These are phyloP conservation scores for Drosophila mojavensis DNA, from an alignment of 1,140 invertebrate genomes.

Conservation along the genomic window DNA sequence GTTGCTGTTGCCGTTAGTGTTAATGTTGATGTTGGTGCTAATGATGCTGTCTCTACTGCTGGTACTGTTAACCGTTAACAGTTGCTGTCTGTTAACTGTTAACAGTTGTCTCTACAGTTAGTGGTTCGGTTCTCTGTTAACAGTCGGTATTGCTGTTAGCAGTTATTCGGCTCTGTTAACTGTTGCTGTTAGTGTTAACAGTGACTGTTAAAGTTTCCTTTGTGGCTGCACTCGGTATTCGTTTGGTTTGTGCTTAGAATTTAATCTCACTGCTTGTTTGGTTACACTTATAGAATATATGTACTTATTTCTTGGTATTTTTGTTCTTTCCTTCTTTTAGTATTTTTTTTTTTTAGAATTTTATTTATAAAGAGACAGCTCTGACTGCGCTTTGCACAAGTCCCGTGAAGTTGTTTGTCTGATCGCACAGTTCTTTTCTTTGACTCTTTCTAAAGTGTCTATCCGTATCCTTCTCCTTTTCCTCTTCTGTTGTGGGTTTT, in stretches of 20 bases:
- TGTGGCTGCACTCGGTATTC: slow-evolving; percentile 23
- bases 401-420: slow-evolving; percentile 56
- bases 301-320: slow-evolving; percentile 40
- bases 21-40: slow-evolving; percentile 12
- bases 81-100: slow-evolving; percentile 1
- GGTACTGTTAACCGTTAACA: background rate
- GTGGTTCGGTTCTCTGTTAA: background rate
- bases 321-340: slow-evolving; percentile 25
- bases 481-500: slow-evolving; percentile 55
- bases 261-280: slow-evolving; percentile 83
- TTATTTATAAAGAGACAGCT: slow-evolving; percentile 38
- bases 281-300: slow-evolving; percentile 60
- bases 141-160: slow-evolving; percentile 1
- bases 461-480: slow-evolving; percentile 3
- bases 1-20: slow-evolving; percentile 3
- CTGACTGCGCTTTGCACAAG: slow-evolving; percentile 83
- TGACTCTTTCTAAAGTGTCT: slow-evolving; percentile 6
- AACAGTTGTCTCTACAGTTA: background rate
- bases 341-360: slow-evolving; percentile 22
- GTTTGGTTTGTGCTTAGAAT: slow-evolving; percentile 62
- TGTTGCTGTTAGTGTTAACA: slow-evolving; percentile 34
- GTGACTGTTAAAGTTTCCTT: slow-evolving; percentile 22
- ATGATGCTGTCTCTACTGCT: background rate
- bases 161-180: background rate
- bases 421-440: slow-evolving; percentile 7